Conservation (phyloP, 2,113 vertebrate genomes). For the Menidia beryllina region DNA sequence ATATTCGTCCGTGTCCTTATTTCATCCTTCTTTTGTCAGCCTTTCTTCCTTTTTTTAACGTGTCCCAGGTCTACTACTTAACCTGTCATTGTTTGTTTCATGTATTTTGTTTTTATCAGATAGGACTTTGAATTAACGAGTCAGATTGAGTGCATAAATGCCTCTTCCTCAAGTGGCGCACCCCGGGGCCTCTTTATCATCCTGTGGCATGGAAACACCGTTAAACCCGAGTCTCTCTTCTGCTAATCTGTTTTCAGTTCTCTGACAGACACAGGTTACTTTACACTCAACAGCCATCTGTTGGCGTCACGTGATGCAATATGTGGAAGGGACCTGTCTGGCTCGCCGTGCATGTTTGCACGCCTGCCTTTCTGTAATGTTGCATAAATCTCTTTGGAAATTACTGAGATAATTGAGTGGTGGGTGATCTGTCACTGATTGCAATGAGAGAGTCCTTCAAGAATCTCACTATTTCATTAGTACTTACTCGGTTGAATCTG, state of each 20-base stretch:
- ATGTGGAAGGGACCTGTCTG: constrained; percentile 15
- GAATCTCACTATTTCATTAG: constrained; percentile 13
- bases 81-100: constrained; percentile 13
- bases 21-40: constrained; percentile 7
- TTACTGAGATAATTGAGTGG: no score
- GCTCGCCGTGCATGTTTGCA: background rate
- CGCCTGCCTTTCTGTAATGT: background rate
- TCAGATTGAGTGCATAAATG: constrained; percentile 27
- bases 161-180: constrained; percentile 9
- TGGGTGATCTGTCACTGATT: background rate
- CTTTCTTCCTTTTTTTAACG: constrained; percentile 4
- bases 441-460: background rate
- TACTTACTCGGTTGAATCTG: constrained; percentile 19
- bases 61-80: constrained; percentile 15
- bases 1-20: constrained; percentile 19
- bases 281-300: constrained; percentile 50
- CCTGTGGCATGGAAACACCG: constrained; percentile 12
- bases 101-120: no score
- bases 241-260: constrained; percentile 41
- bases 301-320: constrained; percentile 18
- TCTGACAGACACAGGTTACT: constrained; percentile 36
- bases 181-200: constrained; percentile 19
- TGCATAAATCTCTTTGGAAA: constrained; percentile 5
- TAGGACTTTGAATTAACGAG: constrained; percentile 13
- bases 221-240: constrained; percentile 27